Evolutionary conservation across 2,888 invertebrate genomes (phyloP), one percentile per base, ranked within the genome.

Genomic region (Ditula angustiorana): DNA sequence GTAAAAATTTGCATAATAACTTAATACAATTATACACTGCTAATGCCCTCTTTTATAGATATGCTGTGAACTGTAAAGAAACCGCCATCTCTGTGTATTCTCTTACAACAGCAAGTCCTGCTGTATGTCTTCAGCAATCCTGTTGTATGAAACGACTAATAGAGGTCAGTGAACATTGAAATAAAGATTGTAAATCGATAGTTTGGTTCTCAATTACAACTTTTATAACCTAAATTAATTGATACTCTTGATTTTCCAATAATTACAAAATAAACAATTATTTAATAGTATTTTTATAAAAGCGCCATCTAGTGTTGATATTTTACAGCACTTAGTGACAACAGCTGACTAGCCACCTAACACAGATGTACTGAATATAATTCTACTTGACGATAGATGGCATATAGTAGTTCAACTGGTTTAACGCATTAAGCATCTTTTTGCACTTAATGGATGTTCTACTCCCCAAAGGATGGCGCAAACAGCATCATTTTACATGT

Each of bases 381-480:
- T 44, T 21, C 78, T 77, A 77, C 57, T 76, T 33, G 16, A 23
- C 33, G 37, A 69, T 63, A 83, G 85, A 79, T 79, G 75, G 61
- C 75, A 58, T 37, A 11, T 33, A 19, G n/a, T 8, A n/a, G n/a
- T n/a, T n/a, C n/a, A n/a, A n/a, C n/a, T n/a, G n/a, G n/a, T n/a
- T n/a, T n/a, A 19, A n/a, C 8, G 21, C 30, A 21, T 46, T 11
- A 1, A 16, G 19, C 2, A 1, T 2, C 2, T 13, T 5, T 47
- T 37, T n/a, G 8, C 2, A 11, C 11, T 5, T 19, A 24, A 52
- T 10, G 16, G 3, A 13, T n/a, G 13, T 28, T 44, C 63, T 63
- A 58, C 26, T 63, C 26, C 7, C 0, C n/a, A 41, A 44, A 2
- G 58, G 63, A 58, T 62, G 62, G 24, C 33, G 41, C n/a, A n/a